Conservation (phyloP, 2,888 invertebrate species). For the Prenolepis imparis region DNA sequence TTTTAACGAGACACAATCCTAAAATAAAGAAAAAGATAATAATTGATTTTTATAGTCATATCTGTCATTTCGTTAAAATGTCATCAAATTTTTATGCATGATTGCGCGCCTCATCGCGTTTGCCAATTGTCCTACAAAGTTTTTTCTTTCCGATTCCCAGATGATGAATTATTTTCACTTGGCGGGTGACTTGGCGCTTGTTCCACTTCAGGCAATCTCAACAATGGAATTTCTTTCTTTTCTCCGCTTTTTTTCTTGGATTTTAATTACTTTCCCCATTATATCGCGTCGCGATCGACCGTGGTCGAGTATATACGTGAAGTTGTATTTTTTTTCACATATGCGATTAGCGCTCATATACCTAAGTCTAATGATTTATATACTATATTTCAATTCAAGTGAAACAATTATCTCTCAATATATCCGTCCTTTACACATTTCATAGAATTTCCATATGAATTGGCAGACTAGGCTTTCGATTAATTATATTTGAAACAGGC, state of each 20-base stretch:
- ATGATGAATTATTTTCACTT: constrained; percentile 72
- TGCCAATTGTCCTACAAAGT: constrained; percentile 59
- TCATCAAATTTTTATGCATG: constrained; percentile 20
- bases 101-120: constrained; percentile 57
- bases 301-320: constrained; percentile 1
- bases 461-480: background rate
- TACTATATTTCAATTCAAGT: constrained; percentile 3
- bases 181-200: constrained; percentile 24
- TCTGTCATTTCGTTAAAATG: background rate
- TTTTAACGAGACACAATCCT: background rate
- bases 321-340: constrained; percentile 34
- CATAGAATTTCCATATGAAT: constrained; percentile 28
- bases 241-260: constrained; percentile 9
- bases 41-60: background rate
- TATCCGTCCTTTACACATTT: constrained; percentile 4
- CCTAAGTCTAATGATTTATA: background rate
- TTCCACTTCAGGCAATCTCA: constrained; percentile 34
- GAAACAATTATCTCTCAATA: constrained; percentile 15
- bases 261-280: constrained; percentile 52
- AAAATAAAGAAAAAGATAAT: background rate
- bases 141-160: constrained; percentile 56
- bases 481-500: background rate
- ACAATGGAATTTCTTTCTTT: constrained; percentile 31
- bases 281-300: constrained; percentile 43
- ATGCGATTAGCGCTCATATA: constrained; percentile 21